phyloP scores from a whole-genome alignment of 2,888 invertebrate species.

The Diarsia dahlii region DNA sequence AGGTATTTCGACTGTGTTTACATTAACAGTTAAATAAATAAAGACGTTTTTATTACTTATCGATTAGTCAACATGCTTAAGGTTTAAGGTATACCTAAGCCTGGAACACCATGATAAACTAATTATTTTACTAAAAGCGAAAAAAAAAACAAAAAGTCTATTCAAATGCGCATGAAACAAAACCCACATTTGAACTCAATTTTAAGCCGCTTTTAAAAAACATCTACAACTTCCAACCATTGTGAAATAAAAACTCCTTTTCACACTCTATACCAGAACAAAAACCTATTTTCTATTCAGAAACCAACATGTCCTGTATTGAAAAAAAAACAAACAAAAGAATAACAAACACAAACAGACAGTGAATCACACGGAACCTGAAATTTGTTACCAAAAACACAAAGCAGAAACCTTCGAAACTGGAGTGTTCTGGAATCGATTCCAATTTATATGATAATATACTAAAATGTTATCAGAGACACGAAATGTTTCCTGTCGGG shows the following conservation, averaged over 20 bases:
- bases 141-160: no score
- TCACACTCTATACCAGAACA: background rate
- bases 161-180: no score
- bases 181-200: no score
- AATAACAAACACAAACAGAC: background rate
- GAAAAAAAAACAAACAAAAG: background rate
- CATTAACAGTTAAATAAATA: no score
- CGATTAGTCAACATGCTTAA: no score
- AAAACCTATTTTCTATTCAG: background rate
- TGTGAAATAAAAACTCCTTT: background rate
- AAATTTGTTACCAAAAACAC: background rate
- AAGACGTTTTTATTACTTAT: no score
- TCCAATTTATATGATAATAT: constrained; percentile 49
- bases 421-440: background rate
- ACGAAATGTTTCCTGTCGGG: constrained; percentile 1
- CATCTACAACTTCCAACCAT: background rate
- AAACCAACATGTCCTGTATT: background rate
- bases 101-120: no score
- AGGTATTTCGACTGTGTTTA: no score
- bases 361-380: background rate
- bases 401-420: background rate
- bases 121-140: no score
- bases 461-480: constrained; percentile 4
- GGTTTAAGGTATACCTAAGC: no score
- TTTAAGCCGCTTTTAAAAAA: no score